Evolutionary conservation across 2,888 invertebrate genomes (phyloP).

Genomic region (Tetragnatha montana): DNA sequence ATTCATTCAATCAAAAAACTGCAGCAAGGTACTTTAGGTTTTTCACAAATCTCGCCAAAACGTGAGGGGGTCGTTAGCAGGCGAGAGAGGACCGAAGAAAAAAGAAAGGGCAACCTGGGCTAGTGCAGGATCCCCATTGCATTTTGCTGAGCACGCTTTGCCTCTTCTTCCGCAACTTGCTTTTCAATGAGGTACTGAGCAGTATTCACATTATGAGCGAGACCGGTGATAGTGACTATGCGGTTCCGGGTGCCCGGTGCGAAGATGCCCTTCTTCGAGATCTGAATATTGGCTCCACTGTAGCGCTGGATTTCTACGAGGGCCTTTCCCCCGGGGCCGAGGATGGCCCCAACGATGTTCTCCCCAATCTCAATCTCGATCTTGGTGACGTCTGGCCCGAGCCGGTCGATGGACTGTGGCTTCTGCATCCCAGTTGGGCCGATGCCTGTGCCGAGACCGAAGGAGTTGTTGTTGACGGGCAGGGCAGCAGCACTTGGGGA

Average conservation of each 20-base stretch:
- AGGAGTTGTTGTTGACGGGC: constrained; percentile 85
- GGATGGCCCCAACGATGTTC: constrained; percentile 97
- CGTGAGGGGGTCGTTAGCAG: background rate
- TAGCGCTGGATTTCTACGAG: constrained; percentile 97
- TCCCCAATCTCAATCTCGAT: constrained; percentile 90
- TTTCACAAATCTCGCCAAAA: background rate
- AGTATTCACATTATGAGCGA: constrained; percentile 89
- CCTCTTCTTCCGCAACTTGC: constrained; percentile 96
- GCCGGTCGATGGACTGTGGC: constrained; percentile 74
- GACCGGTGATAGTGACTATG: constrained; percentile 96
- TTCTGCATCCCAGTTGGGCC: constrained; percentile 74
- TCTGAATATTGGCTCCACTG: constrained; percentile 98
- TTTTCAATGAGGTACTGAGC: constrained; percentile 97
- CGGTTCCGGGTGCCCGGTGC: constrained; percentile 97
- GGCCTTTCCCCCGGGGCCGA: constrained; percentile 96
- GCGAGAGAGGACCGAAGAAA: constrained; percentile 14
- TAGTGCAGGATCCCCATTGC: constrained; percentile 64
- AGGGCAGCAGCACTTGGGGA: constrained; percentile 76
- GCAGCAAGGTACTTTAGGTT: constrained; percentile 38
- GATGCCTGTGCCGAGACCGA: constrained; percentile 84
- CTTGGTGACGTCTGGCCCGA: constrained; percentile 77
- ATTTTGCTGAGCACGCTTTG: constrained; percentile 92
- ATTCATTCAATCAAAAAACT: constrained; percentile 27
- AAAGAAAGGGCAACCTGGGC: background rate
- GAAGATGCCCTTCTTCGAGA: constrained; percentile 98